A percentile compares a stretch with the other conserved stretches of the same genome.
These are phyloP conservation scores for Ormyrus rosae DNA, from an alignment of 2,888 invertebrate genomes.

Conservation along the genomic window DNA sequence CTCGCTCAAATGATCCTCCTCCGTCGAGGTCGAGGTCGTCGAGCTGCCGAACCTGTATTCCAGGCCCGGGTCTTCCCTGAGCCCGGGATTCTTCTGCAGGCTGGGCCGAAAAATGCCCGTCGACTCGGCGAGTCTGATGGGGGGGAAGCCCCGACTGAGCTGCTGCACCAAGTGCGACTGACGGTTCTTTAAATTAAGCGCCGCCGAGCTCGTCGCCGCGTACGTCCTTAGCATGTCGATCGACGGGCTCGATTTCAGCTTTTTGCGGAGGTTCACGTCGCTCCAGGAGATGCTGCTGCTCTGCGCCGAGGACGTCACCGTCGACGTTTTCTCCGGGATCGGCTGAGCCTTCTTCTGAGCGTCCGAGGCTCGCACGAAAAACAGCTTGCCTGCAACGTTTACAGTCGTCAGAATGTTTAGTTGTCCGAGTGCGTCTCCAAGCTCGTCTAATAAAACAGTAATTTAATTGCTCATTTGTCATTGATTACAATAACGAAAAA, in stretches of 20 bases:
- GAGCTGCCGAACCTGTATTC: background rate
- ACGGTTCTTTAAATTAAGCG: background rate
- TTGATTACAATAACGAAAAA: no score
- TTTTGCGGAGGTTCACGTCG: constrained; percentile 40
- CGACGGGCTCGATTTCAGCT: constrained; percentile 5
- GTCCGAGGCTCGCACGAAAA: constrained; percentile 49
- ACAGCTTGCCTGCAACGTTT: constrained; percentile 38
- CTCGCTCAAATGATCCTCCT: constrained; percentile 36
- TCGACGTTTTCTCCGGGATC: constrained; percentile 25
- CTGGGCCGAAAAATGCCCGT: constrained; percentile 14
- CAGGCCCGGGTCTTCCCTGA: background rate
- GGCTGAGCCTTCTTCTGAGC: constrained; percentile 5
- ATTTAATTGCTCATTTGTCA: no score
- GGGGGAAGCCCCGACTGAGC: constrained; percentile 16
- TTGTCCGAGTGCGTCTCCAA: no score
- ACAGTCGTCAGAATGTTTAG: background rate
- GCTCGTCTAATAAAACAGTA: no score
- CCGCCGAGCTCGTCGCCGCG: no score
- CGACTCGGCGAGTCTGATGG: constrained; percentile 21
- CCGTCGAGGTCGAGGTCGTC: no score
- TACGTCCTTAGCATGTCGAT: background rate
- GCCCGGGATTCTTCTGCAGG: background rate
- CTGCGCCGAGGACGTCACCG: constrained; percentile 29
- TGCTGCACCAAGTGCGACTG: constrained; percentile 13
- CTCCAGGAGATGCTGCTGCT: constrained; percentile 35